A percentile compares a stretch with the other conserved stretches of the same genome.
These are phyloP conservation scores for Stictonetta naevosa DNA, from an alignment of 2,113 vertebrate species.

Conservation along the genomic window DNA sequence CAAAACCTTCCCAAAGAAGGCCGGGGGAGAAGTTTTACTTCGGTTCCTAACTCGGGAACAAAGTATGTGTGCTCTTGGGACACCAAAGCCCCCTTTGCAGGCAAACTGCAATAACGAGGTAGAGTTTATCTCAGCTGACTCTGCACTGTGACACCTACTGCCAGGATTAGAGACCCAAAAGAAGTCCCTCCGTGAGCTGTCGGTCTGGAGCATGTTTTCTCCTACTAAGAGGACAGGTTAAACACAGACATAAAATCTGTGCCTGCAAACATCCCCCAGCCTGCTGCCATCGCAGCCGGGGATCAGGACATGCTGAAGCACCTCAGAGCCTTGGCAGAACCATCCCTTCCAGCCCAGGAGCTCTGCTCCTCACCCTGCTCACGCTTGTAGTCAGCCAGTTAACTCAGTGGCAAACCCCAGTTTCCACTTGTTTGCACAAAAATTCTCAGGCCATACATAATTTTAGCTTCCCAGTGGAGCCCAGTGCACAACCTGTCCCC, in stretches of 20 bases:
- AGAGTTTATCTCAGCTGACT: neutral
- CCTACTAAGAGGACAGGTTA: neutral
- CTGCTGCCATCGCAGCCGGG: neutral
- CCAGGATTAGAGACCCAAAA: neutral
- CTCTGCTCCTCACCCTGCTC: neutral
- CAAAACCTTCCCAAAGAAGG: neutral
- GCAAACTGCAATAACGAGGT: neutral
- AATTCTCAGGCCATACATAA: neutral
- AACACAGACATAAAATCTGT: neutral
- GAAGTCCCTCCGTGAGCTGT: neutral
- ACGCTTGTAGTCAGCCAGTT: neutral
- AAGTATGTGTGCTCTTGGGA: neutral
- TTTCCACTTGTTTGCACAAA: neutral
- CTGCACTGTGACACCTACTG: neutral
- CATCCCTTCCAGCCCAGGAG: neutral
- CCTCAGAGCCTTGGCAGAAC: neutral
- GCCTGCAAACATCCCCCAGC: neutral
- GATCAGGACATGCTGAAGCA: neutral
- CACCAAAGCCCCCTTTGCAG: neutral
- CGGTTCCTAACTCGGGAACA: neutral
- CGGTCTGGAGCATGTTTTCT: neutral
- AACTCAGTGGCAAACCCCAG: neutral
- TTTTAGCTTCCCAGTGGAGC: neutral
- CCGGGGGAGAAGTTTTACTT: neutral
- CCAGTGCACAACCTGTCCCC: neutral